Conservation (phyloP, 2,888 invertebrate species). For the Crocallis elinguaria region DNA sequence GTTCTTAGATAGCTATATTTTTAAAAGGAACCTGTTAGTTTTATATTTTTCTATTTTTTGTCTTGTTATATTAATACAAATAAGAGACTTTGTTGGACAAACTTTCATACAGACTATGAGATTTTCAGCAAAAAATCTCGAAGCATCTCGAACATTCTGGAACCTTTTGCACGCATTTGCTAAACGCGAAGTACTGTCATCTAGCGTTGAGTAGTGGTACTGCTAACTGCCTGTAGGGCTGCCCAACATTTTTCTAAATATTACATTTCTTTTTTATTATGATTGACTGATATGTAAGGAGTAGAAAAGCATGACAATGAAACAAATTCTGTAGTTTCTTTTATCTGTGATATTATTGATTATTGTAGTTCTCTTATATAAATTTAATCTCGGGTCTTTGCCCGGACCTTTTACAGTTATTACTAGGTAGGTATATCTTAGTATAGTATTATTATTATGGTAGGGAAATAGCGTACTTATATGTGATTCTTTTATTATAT, state of each 20-base stretch:
- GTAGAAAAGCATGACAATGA: too few relatives aligned
- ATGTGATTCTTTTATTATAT: too few relatives aligned
- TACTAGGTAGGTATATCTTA: too few relatives aligned
- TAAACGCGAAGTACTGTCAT: slow-evolving; percentile 39
- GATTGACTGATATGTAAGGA: too few relatives aligned
- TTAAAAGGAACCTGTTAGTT: background rate
- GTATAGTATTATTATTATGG: too few relatives aligned
- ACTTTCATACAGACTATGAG: slow-evolving; percentile 40
- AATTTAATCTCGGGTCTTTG: too few relatives aligned
- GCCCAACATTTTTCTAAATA: slow-evolving; percentile 54
- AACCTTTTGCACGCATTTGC: slow-evolving; percentile 42
- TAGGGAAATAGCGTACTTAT: too few relatives aligned
- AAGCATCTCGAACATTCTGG: slow-evolving; percentile 41
- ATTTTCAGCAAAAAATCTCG: slow-evolving; percentile 22
- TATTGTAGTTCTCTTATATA: too few relatives aligned
- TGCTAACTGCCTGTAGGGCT: slow-evolving; percentile 28
- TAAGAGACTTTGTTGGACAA: background rate
- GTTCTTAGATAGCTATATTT: slow-evolving; percentile 17
- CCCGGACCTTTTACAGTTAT: too few relatives aligned
- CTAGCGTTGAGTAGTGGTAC: slow-evolving; percentile 47
- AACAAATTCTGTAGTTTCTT: too few relatives aligned
- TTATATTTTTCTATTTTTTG: background rate
- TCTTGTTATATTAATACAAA: background rate
- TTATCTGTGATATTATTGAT: too few relatives aligned
- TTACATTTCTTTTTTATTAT: too few relatives aligned